A percentile compares a stretch with the other conserved stretches of the same genome.
phyloP scores from a whole-genome alignment of 2,113 vertebrate species.

The Rhizomys pruinosus region DNA sequence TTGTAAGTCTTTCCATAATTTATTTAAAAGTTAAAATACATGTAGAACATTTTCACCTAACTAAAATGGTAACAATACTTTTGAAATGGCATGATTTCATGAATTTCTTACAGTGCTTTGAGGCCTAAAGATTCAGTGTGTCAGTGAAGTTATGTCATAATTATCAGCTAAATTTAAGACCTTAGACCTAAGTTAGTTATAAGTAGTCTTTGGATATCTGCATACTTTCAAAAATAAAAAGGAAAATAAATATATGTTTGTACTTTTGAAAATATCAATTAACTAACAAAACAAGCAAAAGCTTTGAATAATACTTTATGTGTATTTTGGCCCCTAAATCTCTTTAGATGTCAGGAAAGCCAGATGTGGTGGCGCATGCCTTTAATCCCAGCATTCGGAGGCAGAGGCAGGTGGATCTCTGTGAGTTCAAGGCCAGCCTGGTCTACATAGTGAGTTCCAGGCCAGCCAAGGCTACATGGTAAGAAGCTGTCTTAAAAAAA shows the following conservation, averaged over 20 bases:
- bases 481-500: too few relatives aligned
- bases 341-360: too few relatives aligned
- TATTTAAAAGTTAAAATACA: slow-evolving; percentile 34
- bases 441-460: too few relatives aligned
- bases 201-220: slow-evolving; percentile 22
- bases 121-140: slow-evolving; percentile 2
- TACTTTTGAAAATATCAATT: neutral
- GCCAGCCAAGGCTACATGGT: too few relatives aligned
- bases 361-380: too few relatives aligned
- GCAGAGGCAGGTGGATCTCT: too few relatives aligned
- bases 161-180: neutral
- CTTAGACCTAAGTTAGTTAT: neutral
- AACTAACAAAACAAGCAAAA: too few relatives aligned
- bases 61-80: neutral
- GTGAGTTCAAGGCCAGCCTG: too few relatives aligned
- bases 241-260: slow-evolving; percentile 1
- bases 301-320: too few relatives aligned
- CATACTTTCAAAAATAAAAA: slow-evolving; percentile 11
- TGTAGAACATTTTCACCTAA: slow-evolving; percentile 20
- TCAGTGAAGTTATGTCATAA: slow-evolving; percentile 24
- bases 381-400: too few relatives aligned
- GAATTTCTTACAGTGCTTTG: slow-evolving; percentile 17
- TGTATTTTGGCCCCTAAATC: too few relatives aligned
- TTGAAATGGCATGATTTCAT: slow-evolving; percentile 18
- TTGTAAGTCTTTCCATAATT: neutral